These are phyloP conservation scores for Caradrina clavipalpis DNA, from an alignment of 2,888 invertebrate genomes.

Conservation along the genomic window DNA sequence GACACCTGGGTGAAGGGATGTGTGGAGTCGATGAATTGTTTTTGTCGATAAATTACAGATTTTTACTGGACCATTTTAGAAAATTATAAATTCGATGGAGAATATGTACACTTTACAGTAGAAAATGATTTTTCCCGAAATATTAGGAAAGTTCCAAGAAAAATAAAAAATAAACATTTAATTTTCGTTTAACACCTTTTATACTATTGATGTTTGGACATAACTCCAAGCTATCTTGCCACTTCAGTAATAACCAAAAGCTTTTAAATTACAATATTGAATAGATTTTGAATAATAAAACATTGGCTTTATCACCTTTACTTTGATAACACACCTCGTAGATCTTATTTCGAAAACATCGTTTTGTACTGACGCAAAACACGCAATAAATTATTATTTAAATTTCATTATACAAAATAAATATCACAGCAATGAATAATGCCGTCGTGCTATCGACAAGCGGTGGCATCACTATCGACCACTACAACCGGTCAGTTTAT, in stretches of 20 bases:
- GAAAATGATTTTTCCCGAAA: neutral
- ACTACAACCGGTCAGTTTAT: slow-evolving; percentile 88
- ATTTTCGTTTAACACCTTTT: neutral
- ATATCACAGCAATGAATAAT: slow-evolving; percentile 55
- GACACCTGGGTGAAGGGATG: slow-evolving; percentile 86
- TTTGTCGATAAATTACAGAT: slow-evolving; percentile 50
- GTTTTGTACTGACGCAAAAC: slow-evolving; percentile 50
- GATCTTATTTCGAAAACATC: slow-evolving; percentile 50
- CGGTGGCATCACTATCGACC: slow-evolving; percentile 78
- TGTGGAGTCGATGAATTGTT: slow-evolving; percentile 46
- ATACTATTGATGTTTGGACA: neutral
- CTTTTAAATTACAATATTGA: slow-evolving; percentile 13
- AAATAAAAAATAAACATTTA: neutral
- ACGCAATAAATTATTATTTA: slow-evolving; percentile 61
- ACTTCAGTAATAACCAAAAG: slow-evolving; percentile 5
- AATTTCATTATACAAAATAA: slow-evolving; percentile 55
- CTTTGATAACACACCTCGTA: slow-evolving; percentile 48
- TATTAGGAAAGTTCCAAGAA: neutral
- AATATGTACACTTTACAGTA: neutral
- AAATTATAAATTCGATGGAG: neutral
- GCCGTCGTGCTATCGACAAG: slow-evolving; percentile 66
- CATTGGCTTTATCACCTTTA: slow-evolving; percentile 24
- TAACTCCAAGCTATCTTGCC: neutral
- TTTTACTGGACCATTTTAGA: neutral
- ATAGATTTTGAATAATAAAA: slow-evolving; percentile 28